Evolutionary conservation across 2,888 invertebrate genomes (phyloP).

Genomic region (Atrina japonica): DNA sequence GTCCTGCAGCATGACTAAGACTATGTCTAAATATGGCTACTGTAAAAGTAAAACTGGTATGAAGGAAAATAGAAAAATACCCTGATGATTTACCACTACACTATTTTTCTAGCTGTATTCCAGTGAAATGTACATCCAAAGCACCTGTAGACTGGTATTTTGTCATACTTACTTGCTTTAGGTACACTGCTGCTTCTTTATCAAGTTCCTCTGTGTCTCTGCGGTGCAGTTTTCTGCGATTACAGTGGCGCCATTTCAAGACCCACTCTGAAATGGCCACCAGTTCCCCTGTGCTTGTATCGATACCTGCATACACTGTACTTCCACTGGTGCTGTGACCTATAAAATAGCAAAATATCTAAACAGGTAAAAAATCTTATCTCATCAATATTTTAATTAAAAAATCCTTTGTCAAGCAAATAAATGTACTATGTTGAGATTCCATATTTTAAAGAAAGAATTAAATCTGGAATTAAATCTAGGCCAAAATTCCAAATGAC

Average conservation of each 20-base stretch:
- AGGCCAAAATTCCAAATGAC: too few relatives aligned
- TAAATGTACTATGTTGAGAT: neutral
- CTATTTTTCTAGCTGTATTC: too few relatives aligned
- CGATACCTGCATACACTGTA: constrained; percentile 89
- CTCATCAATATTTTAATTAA: neutral
- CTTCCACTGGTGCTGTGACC: constrained; percentile 89
- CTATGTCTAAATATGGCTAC: too few relatives aligned
- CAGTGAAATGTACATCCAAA: too few relatives aligned
- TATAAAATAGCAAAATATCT: constrained; percentile 74
- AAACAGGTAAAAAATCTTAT: neutral
- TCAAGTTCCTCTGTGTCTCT: constrained; percentile 64
- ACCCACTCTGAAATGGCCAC: constrained; percentile 90
- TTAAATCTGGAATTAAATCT: too few relatives aligned
- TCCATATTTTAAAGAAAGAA: too few relatives aligned
- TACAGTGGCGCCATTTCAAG: constrained; percentile 72
- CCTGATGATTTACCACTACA: too few relatives aligned
- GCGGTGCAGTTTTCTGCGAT: constrained; percentile 60
- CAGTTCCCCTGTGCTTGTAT: constrained; percentile 84
- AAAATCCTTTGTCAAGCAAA: too few relatives aligned
- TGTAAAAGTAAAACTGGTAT: too few relatives aligned
- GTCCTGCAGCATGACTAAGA: too few relatives aligned
- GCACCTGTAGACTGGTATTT: too few relatives aligned
- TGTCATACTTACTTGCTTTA: constrained; percentile 68
- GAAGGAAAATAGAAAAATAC: too few relatives aligned
- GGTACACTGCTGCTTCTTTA: constrained; percentile 70